Evolutionary conservation across 2,113 vertebrate genomes (phyloP).

Genomic region (Camelus dromedarius): DNA sequence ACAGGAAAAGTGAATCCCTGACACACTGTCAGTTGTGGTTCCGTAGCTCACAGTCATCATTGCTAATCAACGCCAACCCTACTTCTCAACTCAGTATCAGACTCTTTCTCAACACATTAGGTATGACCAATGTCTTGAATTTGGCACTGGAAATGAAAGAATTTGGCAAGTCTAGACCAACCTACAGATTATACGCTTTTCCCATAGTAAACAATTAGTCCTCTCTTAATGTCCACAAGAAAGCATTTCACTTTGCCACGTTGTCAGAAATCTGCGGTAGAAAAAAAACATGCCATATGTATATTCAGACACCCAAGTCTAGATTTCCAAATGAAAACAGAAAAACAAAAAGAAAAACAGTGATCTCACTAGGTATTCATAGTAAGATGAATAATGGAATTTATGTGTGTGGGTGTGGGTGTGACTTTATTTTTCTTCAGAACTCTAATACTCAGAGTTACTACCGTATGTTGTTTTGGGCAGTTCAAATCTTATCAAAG

Average conservation of each 20-base stretch:
- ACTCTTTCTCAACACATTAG: not conserved
- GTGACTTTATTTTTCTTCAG: not conserved
- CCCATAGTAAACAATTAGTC: not conserved
- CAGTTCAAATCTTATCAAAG: slow-evolving; percentile 13
- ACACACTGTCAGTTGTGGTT: not conserved
- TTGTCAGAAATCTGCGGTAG: not conserved
- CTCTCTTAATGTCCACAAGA: not conserved
- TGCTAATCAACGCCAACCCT: not conserved
- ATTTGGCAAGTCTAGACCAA: not conserved
- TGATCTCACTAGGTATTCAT: not conserved
- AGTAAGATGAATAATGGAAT: not conserved
- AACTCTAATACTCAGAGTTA: not conserved
- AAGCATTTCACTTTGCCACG: not conserved
- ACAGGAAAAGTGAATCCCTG: not conserved
- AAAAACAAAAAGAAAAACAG: not conserved
- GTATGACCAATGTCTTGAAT: not conserved
- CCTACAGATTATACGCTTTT: not conserved
- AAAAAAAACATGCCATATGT: not conserved
- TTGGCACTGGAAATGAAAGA: not conserved
- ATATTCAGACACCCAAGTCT: not conserved
- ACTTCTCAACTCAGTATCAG: not conserved
- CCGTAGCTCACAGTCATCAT: not conserved
- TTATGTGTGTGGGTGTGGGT: not conserved
- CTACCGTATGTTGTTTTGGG: not conserved
- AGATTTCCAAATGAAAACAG: not conserved